Evolutionary conservation across 2,113 vertebrate species (phyloP), one percentile per base, ranked within the genome.

Genomic region (Panthera uncia): DNA sequence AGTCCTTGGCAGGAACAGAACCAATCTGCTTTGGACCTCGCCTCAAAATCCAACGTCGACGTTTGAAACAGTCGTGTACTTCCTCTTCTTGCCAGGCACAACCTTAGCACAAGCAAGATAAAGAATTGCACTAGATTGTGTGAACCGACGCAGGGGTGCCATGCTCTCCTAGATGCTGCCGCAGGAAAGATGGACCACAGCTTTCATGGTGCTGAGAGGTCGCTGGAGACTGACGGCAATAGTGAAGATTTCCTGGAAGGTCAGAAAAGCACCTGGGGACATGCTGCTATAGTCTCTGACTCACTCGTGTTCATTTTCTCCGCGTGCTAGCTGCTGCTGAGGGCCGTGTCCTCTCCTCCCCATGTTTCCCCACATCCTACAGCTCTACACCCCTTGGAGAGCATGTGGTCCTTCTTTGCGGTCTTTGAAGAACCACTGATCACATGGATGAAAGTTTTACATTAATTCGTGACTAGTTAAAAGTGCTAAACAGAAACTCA

Each of bases 401-500:
- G 27, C 45, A 13, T 23, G 65, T 52, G 74, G 38, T 80, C 48
- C 6, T 7, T 71, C 84, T 88, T 90, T 81, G 14, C 27, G 86
- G 29, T 66, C 74, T 91, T 95, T 95, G 74, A 3, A 82, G 38
- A 93, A 80, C 9, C 71, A 19, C 63, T 83, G 48, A 36, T 80
- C 69, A 94, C 31, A 85, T 41, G 74, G 79, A 76, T 66, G 27
- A 82, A 89, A 52, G 25, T 23, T 89, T 85, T 50, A 45, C 65
- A 25, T 91, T 94, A 89, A 96, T 80, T 89, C 45, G 38, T 55
- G 73, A 25, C n/a, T 65, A 73, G 57, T 63, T 66, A 74, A 91
- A 94, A 86, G 52, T 83, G 55, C 15, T 76, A 65, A 96, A 97
- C 10, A 89, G 76, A 95, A 91, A 96, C 21, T 84, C 55, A 38